Base-by-base conservation (phyloP, 2,797 vertebrate species). In the Nasua narica region DNA sequence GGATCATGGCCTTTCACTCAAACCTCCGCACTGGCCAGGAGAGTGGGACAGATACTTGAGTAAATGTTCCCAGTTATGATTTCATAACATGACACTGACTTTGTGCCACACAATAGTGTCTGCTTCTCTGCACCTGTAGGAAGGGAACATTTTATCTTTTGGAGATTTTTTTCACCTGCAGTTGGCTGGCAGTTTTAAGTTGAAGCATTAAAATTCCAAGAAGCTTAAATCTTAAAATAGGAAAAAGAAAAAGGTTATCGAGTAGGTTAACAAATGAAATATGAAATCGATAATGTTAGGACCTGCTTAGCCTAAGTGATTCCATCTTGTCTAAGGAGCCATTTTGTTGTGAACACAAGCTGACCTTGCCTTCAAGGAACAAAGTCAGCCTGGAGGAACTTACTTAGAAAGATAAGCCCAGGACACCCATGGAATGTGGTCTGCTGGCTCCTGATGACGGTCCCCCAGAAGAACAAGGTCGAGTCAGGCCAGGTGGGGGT, bases 201-300 rank as follows among this genome's bases (percentile, higher is more conserved):
- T 87, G 56, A 93, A 87, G 50, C 58, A 62, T 62, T 76, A 90
- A 74, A 84, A 93, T 91, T 78, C 32, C 46, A 85, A 90, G 43
- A 87, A 85, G 23, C 43, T 74, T 85, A 81, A 84, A 79, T 94
- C 52, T 93, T 88, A 83, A 15, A 83, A 65, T 40, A 83, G 86
- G 14, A 60, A 32, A 90, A 86, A 65, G 21, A 58, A 84, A 95
- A 93, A 81, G 40, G 6, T 27, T 60, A 37, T 78, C 56, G 94
- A 93, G 54, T 56, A 85, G 35, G 58, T 78, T 83, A 85, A 78
- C n/a, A 77, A 79, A 79, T 74, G 90, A 96, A 91, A 83, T 58
- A 56, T 76, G 48, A 86, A 40, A 15, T 85, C 69, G 85, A 74
- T 87, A 83, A n/a, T n/a, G n/a, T n/a, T n/a, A n/a, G n/a, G n/a